Base-by-base conservation (phyloP, 2,797 vertebrate genomes). In the Crenichthys baileyi region DNA sequence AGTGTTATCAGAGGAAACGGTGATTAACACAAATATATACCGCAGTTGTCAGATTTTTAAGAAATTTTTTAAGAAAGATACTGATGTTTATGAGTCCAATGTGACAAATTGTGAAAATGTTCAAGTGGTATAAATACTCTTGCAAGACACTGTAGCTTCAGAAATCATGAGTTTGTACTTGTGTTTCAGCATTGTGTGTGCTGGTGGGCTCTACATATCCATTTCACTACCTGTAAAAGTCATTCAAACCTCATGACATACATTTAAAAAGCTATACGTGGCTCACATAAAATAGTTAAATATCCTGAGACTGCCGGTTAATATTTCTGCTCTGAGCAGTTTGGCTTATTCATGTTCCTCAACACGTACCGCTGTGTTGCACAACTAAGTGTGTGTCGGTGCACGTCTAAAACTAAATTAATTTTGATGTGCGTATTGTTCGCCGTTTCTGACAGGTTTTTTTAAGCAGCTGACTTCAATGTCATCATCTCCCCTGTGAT, bases 401-500 rank as follows among this genome's bases (percentile, higher is more conserved):
- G 41, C 24, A 70, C 24, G 7, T 70, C 5, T 70, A 44, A 24
- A 72, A 11, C 68, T 12, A 29, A 24, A 41, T 39, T 22, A 51
- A 70, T 76, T n/a, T 70, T 48, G 22, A 26, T 36, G 73, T 78
- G 26, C 16, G 18, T 20, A 56, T 82, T 89, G 78, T 91, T 48
- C 48, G 0, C 31, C 50, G 53, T 61, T 82, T 83, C 44, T 76
- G 68, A 12, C 22, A 67, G 41, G 48, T 84, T 75, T 90, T 91
- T 86, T 89, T 84, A 82, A 80, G 81, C 77, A 4, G 22, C 75
- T 65, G 44, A 89, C 75, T 89, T 92, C 80, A 88, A 90, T 90
- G 91, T 90, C 88, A 82, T 94, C 85, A 85, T 89, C 68, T 91
- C 87, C 86, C 80, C 63, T 88, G 80, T 89, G 89, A 79, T 81